phyloP scores from a whole-genome alignment of 2,888 invertebrate genomes.

The Sphaeridia pumilis region DNA sequence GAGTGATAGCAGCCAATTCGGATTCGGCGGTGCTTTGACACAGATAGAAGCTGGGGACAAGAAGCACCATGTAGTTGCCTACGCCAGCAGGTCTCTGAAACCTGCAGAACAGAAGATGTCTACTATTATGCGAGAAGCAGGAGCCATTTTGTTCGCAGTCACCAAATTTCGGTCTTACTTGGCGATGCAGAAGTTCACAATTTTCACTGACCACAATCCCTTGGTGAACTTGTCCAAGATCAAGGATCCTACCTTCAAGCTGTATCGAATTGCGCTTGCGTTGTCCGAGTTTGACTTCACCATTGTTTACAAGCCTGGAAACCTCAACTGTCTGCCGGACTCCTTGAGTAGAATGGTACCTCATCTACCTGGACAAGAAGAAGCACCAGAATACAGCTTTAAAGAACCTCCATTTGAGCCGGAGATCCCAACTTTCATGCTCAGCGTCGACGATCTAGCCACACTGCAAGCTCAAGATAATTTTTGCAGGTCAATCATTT shows the following conservation, averaged over 20 bases:
- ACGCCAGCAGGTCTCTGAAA: constrained; percentile 24
- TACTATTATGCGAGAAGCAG: constrained; percentile 40
- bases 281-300: constrained; percentile 39
- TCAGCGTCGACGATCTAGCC: neutral
- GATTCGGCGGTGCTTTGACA: constrained; percentile 33
- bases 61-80: constrained; percentile 16
- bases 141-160: constrained; percentile 38
- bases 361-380: neutral
- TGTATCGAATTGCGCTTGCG: constrained; percentile 41
- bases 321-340: constrained; percentile 39
- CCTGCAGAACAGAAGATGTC: constrained; percentile 39
- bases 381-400: neutral
- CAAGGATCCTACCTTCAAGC: constrained; percentile 39
- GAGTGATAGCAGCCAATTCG: constrained; percentile 30
- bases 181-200: constrained; percentile 37
- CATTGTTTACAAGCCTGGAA: constrained; percentile 39
- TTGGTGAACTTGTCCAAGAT: constrained; percentile 41
- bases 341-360: constrained; percentile 36
- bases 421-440: neutral
- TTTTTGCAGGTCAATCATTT: neutral
- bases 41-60: constrained; percentile 22
- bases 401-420: no score
- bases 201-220: constrained; percentile 42
- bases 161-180: constrained; percentile 40
- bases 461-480: neutral